Percentiles rank a stretch among this genome's conserved stretches.
Evolutionary conservation across 2,888 invertebrate species (phyloP).

Genomic region (Hirtodrosophila cameraria): DNA sequence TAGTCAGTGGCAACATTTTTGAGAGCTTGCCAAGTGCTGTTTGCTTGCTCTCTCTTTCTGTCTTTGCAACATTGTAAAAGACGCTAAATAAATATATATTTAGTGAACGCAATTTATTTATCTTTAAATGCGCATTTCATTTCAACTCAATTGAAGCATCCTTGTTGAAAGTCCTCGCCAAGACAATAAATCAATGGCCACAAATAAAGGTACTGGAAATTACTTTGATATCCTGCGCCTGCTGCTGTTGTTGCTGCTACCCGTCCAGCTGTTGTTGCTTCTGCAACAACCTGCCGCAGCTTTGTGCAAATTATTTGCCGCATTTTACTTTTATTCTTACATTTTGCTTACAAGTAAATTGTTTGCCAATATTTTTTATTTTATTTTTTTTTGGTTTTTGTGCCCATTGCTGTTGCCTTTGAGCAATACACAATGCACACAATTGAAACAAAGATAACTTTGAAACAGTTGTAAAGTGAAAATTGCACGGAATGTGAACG

Average conservation of each 20-base stretch:
- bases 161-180: conserved; percentile 13
- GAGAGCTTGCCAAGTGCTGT: conserved; percentile 35
- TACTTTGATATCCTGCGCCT: conserved; percentile 67
- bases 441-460: conserved; percentile 80
- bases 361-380: conserved; percentile 76
- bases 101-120: not conserved
- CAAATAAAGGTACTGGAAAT: conserved; percentile 41
- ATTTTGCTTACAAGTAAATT: conserved; percentile 75
- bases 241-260: conserved; percentile 2
- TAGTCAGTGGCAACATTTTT: conserved; percentile 17
- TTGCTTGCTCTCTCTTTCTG: too few species aligned
- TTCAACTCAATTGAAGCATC: conserved; percentile 46
- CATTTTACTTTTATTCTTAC: conserved; percentile 57
- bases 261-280: conserved; percentile 2
- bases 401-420: conserved; percentile 34
- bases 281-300: conserved; percentile 76
- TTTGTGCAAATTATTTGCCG: conserved; percentile 81
- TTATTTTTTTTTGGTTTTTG: conserved; percentile 42
- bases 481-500: conserved; percentile 73
- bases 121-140: conserved; percentile 51
- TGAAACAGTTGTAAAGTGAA: conserved; percentile 80
- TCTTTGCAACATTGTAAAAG: not conserved
- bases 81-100: not conserved
- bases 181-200: conserved; percentile 78
- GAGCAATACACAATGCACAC: conserved; percentile 31